Conservation (phyloP, 2,888 invertebrate genomes). For the Ischnura elegans region DNA sequence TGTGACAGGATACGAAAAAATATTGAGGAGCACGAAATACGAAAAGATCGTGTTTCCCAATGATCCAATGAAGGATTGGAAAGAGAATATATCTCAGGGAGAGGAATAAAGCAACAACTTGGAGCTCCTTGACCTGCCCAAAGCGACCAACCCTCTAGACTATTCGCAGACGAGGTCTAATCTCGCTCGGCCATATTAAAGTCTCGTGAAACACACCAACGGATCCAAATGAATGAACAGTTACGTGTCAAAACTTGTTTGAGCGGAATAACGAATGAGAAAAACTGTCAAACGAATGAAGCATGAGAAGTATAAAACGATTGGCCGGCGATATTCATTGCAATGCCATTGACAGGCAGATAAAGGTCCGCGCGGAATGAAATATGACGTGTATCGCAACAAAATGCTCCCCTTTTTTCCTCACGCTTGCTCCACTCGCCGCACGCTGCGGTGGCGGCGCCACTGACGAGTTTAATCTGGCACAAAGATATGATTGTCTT, state of each 20-base stretch:
- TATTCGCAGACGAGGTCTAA: constrained; percentile 44
- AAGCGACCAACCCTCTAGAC: constrained; percentile 47
- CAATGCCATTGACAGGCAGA: constrained; percentile 65
- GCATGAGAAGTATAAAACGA: constrained; percentile 67
- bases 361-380: constrained; percentile 54
- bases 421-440: constrained; percentile 30
- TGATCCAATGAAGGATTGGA: too few relatives aligned
- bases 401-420: constrained; percentile 49
- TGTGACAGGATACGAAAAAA: background rate
- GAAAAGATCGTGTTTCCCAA: too few relatives aligned
- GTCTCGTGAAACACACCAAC: constrained; percentile 62
- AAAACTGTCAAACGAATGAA: constrained; percentile 64
- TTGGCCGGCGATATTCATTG: constrained; percentile 66
- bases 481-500: constrained; percentile 39
- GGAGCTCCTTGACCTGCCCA: constrained; percentile 57
- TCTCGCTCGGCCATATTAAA: constrained; percentile 61
- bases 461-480: background rate
- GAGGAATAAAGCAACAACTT: background rate
- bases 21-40: background rate
- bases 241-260: constrained; percentile 66
- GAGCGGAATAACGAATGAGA: constrained; percentile 66
- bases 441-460: background rate
- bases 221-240: constrained; percentile 64
- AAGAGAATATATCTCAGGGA: background rate
- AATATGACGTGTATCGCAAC: constrained; percentile 56